A percentile compares a stretch with the other conserved stretches of the same genome.
Conservation (phyloP, 1,140 invertebrate species). For the Brachionus rubens region DNA sequence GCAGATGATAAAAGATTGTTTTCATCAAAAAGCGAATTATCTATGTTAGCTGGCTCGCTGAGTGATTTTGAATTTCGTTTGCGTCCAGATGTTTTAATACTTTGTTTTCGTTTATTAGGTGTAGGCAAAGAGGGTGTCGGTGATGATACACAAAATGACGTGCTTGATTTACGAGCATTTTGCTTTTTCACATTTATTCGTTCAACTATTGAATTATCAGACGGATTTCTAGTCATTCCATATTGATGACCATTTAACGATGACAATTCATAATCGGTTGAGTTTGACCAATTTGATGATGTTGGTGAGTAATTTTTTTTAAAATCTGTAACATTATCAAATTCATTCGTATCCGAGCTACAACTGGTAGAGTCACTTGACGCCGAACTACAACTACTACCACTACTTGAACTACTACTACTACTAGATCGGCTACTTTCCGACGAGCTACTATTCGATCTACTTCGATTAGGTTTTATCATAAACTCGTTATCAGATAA, state of each 20-base stretch:
- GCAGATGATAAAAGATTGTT: slow-evolving; percentile 10
- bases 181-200: slow-evolving; percentile 32
- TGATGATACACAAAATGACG: slow-evolving; percentile 14
- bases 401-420: not conserved
- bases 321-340: not conserved
- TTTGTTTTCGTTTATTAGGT: not conserved
- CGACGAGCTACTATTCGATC: slow-evolving; percentile 20
- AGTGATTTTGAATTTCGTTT: slow-evolving; percentile 29
- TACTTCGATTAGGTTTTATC: not conserved
- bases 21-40: slow-evolving; percentile 28
- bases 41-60: not conserved
- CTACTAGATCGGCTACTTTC: not conserved
- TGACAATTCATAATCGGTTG: not conserved
- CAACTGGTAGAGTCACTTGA: slow-evolving; percentile 5
- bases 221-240: slow-evolving; percentile 17
- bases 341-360: not conserved
- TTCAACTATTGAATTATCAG: not conserved
- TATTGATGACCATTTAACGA: too few relatives aligned
- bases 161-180: slow-evolving; percentile 33
- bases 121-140: slow-evolving; percentile 16
- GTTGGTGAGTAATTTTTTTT: slow-evolving; percentile 1
- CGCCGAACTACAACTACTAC: slow-evolving; percentile 10
- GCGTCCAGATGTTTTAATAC: not conserved
- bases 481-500: slow-evolving; percentile 1
- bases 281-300: slow-evolving; percentile 24